Evolutionary conservation across 2,797 vertebrate species (phyloP), one percentile per base, ranked within the genome.

Genomic region (Melanitta fusca): DNA sequence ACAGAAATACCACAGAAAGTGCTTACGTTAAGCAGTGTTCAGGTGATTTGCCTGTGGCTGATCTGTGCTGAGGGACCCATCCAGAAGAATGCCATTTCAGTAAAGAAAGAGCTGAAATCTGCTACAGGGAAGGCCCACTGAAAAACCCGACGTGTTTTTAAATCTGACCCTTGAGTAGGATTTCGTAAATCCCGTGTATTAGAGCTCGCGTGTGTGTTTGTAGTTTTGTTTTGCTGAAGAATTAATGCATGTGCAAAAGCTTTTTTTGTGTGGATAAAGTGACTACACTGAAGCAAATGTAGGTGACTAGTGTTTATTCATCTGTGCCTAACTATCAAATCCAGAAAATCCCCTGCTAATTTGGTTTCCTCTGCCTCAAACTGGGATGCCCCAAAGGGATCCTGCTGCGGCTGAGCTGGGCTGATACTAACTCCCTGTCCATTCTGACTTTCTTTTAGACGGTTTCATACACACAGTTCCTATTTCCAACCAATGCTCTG

Each of bases 381-480:
- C 3, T 69, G 56, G 7, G 77, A 73, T 84, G 77, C 66, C 60
- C 64, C 34, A 38, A 18, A 79, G n/a, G 27, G 56, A 71, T 89
- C 32, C 51, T 5, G 3, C 56, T 82, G 66, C 0, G 1, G 41
- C 54, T 1, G 15, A 22, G 66, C 69, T 73, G 62, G 62, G 39
- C 69, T 86, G 73, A 20, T 53, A 79, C 66, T 89, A 89, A 95
- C 45, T 88, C 49, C 66, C 38, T 85, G 36, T 84, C 51, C 12
- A 0, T 85, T 93, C 61, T 93, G 89, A 43, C 94, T 80, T 96
- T 45, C 97, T 80, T 94, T 39, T 34, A 99, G 99, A 99, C 99
- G 1, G 99, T 99, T 94, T 99, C 99, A 56, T 99, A 99, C 83
- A 99, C 99, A 39, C 99, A 99, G 97, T 99, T 99, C 97, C 98